A percentile compares a stretch with the other conserved stretches of the same genome.
phyloP scores from a whole-genome alignment of 2,888 invertebrate genomes.

The Hedya salicella region DNA sequence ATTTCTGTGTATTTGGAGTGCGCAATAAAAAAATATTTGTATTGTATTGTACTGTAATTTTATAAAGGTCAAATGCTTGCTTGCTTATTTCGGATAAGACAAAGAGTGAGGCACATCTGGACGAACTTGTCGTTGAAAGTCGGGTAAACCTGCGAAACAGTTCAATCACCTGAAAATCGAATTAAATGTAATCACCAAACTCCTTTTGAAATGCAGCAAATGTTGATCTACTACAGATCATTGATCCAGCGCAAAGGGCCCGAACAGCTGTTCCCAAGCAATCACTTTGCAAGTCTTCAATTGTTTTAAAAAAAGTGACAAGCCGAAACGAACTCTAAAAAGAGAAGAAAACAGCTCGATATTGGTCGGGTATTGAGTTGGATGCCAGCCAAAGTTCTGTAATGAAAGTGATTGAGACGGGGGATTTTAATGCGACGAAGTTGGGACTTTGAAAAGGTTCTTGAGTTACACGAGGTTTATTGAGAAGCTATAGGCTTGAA shows the following conservation, averaged over 20 bases:
- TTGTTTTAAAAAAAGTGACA: constrained; percentile 23
- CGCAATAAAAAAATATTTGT: no score
- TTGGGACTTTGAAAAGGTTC: constrained; percentile 32
- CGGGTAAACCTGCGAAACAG: no score
- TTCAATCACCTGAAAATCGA: neutral
- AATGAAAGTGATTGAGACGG: constrained; percentile 40
- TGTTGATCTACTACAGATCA: constrained; percentile 16
- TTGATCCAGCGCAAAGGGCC: constrained; percentile 25
- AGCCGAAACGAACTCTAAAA: constrained; percentile 18
- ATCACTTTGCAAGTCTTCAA: constrained; percentile 36
- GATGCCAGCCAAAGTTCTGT: constrained; percentile 35
- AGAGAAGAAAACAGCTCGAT: constrained; percentile 12
- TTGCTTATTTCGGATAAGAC: no score
- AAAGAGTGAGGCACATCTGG: no score
- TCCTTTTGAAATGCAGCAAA: neutral
- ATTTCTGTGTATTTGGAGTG: no score
- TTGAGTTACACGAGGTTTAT: constrained; percentile 26
- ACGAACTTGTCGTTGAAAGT: no score
- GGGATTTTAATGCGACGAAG: constrained; percentile 34
- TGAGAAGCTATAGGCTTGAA: constrained; percentile 17
- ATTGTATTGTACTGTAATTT: no score
- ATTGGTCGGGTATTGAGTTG: constrained; percentile 38
- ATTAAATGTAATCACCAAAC: neutral
- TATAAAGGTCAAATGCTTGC: no score
- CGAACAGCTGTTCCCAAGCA: constrained; percentile 39